phyloP scores from a whole-genome alignment of 2,888 invertebrate genomes.

The Argynnis bischoffii region DNA sequence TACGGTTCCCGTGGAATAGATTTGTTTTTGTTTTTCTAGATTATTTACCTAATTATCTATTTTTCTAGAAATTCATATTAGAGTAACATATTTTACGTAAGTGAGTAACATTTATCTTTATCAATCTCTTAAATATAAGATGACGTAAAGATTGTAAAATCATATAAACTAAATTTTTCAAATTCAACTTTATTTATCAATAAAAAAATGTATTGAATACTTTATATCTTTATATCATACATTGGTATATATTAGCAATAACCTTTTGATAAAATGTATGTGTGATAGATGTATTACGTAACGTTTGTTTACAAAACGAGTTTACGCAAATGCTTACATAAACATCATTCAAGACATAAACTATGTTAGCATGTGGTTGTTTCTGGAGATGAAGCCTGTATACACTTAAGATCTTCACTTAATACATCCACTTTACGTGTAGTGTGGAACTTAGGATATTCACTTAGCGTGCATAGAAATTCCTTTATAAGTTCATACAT shows the following conservation, averaged over 20 bases:
- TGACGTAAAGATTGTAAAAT: no score
- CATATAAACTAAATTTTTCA: no score
- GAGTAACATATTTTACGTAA: no score
- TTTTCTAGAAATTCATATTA: background rate
- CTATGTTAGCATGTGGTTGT: conserved; percentile 5
- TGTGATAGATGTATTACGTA: conserved; percentile 26
- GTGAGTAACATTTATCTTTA: no score
- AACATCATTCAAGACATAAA: conserved; percentile 5
- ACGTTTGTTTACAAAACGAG: conserved; percentile 16
- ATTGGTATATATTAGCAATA: background rate
- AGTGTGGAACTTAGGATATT: background rate
- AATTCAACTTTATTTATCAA: no score
- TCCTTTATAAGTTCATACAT: no score
- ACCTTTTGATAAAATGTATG: conserved; percentile 26
- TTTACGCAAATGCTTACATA: conserved; percentile 14
- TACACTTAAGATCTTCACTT: background rate
- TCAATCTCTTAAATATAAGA: no score
- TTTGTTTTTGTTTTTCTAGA: no score
- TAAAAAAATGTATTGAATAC: background rate
- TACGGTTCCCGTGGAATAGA: no score
- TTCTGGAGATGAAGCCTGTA: conserved; percentile 11
- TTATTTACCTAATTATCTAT: no score
- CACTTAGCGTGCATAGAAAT: no score
- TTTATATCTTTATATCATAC: conserved; percentile 2
- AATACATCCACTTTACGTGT: background rate